phyloP scores from a whole-genome alignment of 1,140 invertebrate species.

The Drosophila asahinai region DNA sequence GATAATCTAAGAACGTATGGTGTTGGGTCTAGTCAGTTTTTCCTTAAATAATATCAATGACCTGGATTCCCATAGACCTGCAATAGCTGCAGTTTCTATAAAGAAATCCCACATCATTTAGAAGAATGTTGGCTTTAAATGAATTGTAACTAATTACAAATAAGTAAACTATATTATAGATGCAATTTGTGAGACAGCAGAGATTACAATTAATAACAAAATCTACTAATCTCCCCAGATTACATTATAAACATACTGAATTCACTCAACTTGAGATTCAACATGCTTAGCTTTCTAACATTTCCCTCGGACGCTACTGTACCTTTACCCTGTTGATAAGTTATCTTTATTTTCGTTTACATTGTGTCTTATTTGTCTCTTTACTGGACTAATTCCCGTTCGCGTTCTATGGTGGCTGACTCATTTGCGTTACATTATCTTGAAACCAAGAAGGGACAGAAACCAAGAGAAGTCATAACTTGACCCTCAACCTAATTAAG shows the following conservation, averaged over 20 bases:
- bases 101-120: not conserved
- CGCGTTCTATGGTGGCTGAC: not conserved
- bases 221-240: not conserved
- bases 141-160: not conserved
- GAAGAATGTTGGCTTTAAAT: not conserved
- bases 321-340: not conserved
- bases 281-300: not conserved
- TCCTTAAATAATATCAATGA: not conserved
- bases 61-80: not conserved
- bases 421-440: constrained; percentile 11
- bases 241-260: not conserved
- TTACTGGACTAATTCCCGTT: not conserved
- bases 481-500: constrained; percentile 23
- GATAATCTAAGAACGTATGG: not conserved
- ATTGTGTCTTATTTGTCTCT: not conserved
- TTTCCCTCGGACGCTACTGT: not conserved
- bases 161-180: no score
- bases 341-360: constrained; percentile 10
- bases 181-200: no score
- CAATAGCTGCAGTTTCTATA: not conserved
- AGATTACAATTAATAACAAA: not conserved
- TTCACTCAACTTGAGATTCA: not conserved
- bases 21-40: not conserved
- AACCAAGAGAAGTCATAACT: not conserved
- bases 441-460: not conserved